Base-by-base conservation (phyloP, 37 sponge, comb jelly and placozoan genomes). In the Ianthella basta region DNA sequence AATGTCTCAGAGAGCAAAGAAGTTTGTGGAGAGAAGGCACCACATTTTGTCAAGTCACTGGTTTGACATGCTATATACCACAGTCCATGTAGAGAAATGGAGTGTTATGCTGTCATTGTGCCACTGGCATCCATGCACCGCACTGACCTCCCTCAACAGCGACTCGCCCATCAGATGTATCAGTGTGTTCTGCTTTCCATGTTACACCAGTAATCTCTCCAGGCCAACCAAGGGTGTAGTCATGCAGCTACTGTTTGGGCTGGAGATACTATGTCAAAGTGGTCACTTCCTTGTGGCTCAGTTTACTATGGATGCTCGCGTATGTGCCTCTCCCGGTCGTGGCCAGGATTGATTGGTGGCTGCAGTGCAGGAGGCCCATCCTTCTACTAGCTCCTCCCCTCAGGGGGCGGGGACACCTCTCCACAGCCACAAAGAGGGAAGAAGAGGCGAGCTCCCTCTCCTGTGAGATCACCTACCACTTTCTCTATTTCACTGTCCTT, bases 291-390 rank as follows among this genome's bases (percentile, higher is more conserved):
- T 40, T 14, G 41, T 72, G 13, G 73, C 73, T 8, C 32, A 88
- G 21, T 68, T 75, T 35, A 38, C 66, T 0, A 35, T 88, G 30
- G 88, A 87, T 70, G 44, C 82, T 29, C 55, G 88, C 15, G 88
- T 91, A 53, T 91, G 88, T 82, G 86, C 92, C 15, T 91, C 92
- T 10, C 85, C 92, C 8, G 88, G 92, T 0, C 59, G 92, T 35
- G 92, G 88, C 79, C 36, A 80, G 54, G 54, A 34, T 33, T 38
- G 33, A 6, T 81, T n/a, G n/a, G n/a, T n/a, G n/a, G n/a, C n/a
- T n/a, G n/a, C n/a, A n/a, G n/a, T n/a, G n/a, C n/a, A n/a, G n/a
- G n/a, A n/a, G n/a, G n/a, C n/a, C n/a, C n/a, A n/a, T n/a, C n/a
- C n/a, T n/a, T n/a, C n/a, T n/a, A n/a, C n/a, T n/a, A n/a, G n/a